These are phyloP conservation scores for Philonicus albiceps DNA, from an alignment of 2,888 invertebrate genomes.

Conservation along the genomic window DNA sequence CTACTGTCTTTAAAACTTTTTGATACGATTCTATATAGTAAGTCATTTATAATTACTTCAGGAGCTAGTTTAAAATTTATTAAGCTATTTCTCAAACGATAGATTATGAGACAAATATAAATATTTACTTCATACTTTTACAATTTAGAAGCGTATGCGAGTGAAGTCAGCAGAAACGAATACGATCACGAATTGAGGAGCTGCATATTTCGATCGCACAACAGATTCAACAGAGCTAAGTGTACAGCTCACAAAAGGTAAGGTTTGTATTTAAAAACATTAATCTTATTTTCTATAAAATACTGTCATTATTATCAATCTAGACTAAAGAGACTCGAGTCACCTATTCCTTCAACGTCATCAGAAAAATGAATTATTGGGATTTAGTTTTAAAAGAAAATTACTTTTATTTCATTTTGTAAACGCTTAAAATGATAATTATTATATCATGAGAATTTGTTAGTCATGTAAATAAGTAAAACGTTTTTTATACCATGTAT, in stretches of 20 bases:
- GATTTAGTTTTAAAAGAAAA: neutral
- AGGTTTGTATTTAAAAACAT: neutral
- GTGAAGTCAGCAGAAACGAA: neutral
- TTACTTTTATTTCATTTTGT: too few species aligned
- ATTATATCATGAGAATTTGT: too few species aligned
- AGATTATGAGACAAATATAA: neutral
- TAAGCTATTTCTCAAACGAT: neutral
- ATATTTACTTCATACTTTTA: neutral
- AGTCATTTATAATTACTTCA: neutral
- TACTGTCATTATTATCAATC: neutral
- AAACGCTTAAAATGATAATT: neutral
- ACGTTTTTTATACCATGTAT: too few species aligned
- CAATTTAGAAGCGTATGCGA: neutral
- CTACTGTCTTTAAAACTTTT: neutral
- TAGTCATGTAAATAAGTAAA: neutral
- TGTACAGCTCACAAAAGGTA: neutral
- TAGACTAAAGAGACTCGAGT: neutral
- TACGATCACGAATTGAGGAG: neutral
- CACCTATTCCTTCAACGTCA: neutral
- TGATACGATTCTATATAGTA: neutral
- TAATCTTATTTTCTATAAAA: neutral
- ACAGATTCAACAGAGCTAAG: neutral
- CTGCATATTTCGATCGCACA: conserved; percentile 3
- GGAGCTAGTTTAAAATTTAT: neutral
- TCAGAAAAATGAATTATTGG: neutral